phyloP scores from a whole-genome alignment of 2,797 vertebrate genomes.

The Aulostomus chinensis region DNA sequence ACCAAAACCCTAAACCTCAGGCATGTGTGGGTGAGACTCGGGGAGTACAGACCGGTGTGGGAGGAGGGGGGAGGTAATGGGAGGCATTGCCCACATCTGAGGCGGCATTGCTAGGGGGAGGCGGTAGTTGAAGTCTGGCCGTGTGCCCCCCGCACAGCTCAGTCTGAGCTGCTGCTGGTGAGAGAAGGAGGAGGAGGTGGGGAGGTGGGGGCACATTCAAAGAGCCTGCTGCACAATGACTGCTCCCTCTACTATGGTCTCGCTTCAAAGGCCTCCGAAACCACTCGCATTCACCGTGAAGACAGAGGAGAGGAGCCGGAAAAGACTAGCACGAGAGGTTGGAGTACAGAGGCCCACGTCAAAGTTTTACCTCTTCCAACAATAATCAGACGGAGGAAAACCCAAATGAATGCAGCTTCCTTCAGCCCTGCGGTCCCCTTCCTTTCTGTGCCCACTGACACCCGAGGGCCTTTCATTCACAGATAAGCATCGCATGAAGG shows the following conservation, averaged over 20 bases:
- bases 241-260: constrained; percentile 84
- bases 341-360: constrained; percentile 23
- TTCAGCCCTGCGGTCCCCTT: constrained; percentile 23
- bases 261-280: constrained; percentile 88
- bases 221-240: constrained; percentile 86
- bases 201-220: constrained; percentile 81
- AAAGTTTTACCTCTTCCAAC: constrained; percentile 61
- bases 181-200: too few relatives aligned
- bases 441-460: too few relatives aligned
- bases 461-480: constrained; percentile 36
- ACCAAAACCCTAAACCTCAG: constrained; percentile 85
- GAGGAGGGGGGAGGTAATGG: constrained; percentile 20
- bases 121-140: constrained; percentile 81
- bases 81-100: constrained; percentile 90
- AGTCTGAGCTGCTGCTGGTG: constrained; percentile 79
- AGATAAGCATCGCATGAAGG: constrained; percentile 51
- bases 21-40: constrained; percentile 85
- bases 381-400: constrained; percentile 63
- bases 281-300: constrained; percentile 76
- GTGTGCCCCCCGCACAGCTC: constrained; percentile 80
- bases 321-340: constrained; percentile 18
- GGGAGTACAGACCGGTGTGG: constrained; percentile 50
- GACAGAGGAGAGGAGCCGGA: constrained; percentile 38
- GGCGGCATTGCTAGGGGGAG: constrained; percentile 83
- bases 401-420: constrained; percentile 45